A percentile compares a stretch with the other conserved stretches of the same genome.
phyloP scores from a whole-genome alignment of 2,113 vertebrate species.

The Hystrix brachyura region DNA sequence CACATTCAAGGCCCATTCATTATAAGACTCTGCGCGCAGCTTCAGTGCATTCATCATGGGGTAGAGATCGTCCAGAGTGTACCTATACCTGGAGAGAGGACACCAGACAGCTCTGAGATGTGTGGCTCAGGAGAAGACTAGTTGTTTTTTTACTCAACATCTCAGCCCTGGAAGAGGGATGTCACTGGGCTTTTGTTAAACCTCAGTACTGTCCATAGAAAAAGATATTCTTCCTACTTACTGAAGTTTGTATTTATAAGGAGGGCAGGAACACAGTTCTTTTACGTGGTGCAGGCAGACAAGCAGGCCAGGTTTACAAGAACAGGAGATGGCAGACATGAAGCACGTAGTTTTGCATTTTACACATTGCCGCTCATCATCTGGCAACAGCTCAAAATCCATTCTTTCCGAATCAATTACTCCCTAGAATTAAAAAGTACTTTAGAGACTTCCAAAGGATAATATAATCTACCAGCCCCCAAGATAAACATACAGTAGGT shows the following conservation, averaged over 20 bases:
- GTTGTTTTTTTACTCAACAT: background rate
- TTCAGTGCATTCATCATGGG: constrained; percentile 95
- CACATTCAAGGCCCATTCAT: constrained; percentile 94
- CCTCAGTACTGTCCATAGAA: background rate
- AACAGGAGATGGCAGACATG: constrained; percentile 96
- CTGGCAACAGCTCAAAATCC: constrained; percentile 95
- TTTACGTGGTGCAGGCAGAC: constrained; percentile 94
- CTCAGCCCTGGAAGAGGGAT: background rate
- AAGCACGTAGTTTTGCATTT: constrained; percentile 98
- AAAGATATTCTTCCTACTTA: constrained; percentile 83
- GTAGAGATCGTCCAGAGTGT: constrained; percentile 95
- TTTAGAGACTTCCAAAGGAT: constrained; percentile 12
- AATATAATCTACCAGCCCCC: background rate
- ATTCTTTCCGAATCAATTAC: constrained; percentile 90
- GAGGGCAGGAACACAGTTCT: constrained; percentile 94
- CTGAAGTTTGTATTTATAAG: constrained; percentile 94
- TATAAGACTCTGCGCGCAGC: constrained; percentile 93
- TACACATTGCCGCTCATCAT: constrained; percentile 97
- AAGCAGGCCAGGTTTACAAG: constrained; percentile 92
- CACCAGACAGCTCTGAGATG: background rate
- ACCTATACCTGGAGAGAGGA: constrained; percentile 91
- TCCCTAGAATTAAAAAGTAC: constrained; percentile 88
- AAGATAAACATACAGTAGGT: background rate
- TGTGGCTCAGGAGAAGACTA: background rate
- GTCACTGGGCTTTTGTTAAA: background rate